These are phyloP conservation scores for Naja naja DNA, from an alignment of 2,113 vertebrate genomes.

Conservation along the genomic window DNA sequence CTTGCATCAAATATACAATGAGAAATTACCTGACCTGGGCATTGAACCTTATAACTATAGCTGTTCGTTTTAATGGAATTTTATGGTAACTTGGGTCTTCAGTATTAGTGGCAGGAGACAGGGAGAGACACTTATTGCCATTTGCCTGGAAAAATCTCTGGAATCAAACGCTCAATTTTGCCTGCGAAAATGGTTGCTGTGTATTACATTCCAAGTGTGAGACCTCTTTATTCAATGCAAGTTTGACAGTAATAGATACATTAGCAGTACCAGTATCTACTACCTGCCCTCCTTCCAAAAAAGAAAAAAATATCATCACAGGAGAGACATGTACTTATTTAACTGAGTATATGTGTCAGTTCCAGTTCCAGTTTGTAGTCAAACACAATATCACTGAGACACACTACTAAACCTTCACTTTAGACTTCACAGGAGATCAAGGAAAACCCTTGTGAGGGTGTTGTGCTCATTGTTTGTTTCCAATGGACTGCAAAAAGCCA, in stretches of 20 bases:
- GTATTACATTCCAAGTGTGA: neutral
- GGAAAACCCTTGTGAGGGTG: neutral
- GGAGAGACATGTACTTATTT: neutral
- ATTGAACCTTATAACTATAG: neutral
- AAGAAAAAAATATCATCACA: neutral
- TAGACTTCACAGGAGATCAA: fast-evolving
- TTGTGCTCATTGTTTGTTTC: neutral
- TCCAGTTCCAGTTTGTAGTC: neutral
- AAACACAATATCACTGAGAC: neutral
- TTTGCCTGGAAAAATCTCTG: neutral
- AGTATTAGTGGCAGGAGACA: neutral
- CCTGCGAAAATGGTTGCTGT: neutral
- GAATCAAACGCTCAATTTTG: slow-evolving; percentile 1
- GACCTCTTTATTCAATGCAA: slow-evolving; percentile 19
- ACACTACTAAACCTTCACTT: neutral
- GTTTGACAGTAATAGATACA: slow-evolving; percentile 23
- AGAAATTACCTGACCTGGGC: slow-evolving; percentile 17
- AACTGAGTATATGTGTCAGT: slow-evolving; percentile 9
- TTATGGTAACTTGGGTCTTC: fast-evolving
- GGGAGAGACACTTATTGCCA: neutral
- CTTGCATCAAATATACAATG: neutral
- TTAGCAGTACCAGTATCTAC: neutral
- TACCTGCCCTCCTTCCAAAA: neutral
- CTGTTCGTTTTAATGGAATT: neutral
- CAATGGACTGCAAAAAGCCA: neutral